A percentile compares a stretch with the other conserved stretches of the same genome.
phyloP scores from a whole-genome alignment of 1,140 invertebrate genomes.

The Magallana ariakensis region DNA sequence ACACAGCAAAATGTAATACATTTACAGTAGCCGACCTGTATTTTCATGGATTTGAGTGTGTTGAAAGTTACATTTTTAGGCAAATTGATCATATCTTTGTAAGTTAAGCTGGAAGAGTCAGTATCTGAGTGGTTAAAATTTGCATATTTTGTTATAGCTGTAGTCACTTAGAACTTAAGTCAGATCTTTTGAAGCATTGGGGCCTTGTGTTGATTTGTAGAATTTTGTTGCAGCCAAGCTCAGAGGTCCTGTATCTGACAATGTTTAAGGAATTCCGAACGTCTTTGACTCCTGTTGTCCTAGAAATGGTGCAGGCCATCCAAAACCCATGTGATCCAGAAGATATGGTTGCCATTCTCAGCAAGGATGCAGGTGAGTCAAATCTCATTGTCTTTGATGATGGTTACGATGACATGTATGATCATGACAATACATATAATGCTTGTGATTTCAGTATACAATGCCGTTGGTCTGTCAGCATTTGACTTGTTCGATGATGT shows the following conservation, averaged over 20 bases:
- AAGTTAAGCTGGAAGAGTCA: too few relatives aligned
- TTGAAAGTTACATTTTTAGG: too few relatives aligned
- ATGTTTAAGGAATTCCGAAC: conserved; percentile 90
- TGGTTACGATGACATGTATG: neutral
- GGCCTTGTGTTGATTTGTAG: too few relatives aligned
- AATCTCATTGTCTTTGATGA: neutral
- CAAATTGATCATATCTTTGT: too few relatives aligned
- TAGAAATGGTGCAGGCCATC: conserved; percentile 85
- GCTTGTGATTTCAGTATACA: conserved; percentile 85
- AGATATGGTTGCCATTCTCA: conserved; percentile 88
- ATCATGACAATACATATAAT: neutral
- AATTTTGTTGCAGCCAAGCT: conserved; percentile 86
- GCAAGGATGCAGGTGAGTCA: conserved; percentile 88
- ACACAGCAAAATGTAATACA: too few relatives aligned
- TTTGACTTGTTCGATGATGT: conserved; percentile 96
- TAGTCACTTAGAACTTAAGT: too few relatives aligned
- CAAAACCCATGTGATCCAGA: conserved; percentile 84
- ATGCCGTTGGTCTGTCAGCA: conserved; percentile 92
- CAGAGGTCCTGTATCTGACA: conserved; percentile 90
- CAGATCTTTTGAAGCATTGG: too few relatives aligned
- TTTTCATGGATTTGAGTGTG: too few relatives aligned
- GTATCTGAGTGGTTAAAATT: too few relatives aligned
- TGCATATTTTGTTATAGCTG: too few relatives aligned
- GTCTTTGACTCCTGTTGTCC: conserved; percentile 86
- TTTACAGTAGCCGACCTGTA: too few relatives aligned